Conservation (phyloP, 2,113 vertebrate species). For the Anolis carolinensis region DNA sequence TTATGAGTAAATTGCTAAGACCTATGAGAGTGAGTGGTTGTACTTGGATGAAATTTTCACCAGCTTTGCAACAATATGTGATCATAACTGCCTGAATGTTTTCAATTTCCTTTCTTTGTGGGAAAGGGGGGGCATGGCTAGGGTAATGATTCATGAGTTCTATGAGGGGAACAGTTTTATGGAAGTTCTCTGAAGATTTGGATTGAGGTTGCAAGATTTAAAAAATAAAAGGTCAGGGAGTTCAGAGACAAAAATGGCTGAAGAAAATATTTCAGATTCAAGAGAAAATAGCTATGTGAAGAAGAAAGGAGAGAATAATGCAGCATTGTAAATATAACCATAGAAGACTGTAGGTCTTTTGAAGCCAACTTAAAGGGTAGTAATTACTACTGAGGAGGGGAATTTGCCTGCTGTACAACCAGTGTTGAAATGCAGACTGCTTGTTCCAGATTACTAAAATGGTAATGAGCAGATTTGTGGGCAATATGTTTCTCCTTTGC, state of each 20-base stretch:
- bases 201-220: background rate
- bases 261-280: background rate
- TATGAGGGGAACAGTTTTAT: background rate
- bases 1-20: background rate
- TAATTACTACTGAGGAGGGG: background rate
- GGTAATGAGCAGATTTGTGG: background rate
- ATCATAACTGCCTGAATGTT: background rate
- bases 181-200: background rate
- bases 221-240: too few relatives aligned
- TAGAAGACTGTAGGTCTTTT: background rate
- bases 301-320: too few relatives aligned
- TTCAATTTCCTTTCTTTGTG: background rate
- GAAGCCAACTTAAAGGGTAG: background rate
- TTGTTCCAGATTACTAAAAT: background rate
- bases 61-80: background rate
- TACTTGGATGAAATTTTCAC: background rate
- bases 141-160: background rate
- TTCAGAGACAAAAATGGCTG: background rate
- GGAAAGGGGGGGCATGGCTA: background rate
- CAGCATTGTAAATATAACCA: background rate
- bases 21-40: background rate
- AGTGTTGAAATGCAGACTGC: background rate
- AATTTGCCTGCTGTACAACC: background rate
- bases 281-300: background rate
- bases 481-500: background rate